Evolutionary conservation across 2,797 vertebrate species (phyloP).

Genomic region (Gymnothorax reevesii): DNA sequence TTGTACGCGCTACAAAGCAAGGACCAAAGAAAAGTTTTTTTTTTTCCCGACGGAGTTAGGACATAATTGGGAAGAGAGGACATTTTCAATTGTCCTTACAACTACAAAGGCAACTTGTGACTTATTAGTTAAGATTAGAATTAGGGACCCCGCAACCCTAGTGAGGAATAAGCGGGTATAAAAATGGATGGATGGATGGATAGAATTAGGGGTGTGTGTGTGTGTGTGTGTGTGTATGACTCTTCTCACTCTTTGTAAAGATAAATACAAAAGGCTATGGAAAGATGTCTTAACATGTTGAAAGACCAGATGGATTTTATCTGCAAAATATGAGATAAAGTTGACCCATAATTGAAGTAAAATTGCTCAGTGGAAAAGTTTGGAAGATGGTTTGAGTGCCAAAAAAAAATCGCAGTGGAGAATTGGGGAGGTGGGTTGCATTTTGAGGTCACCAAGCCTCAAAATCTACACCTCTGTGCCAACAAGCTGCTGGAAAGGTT

Average conservation of each 20-base stretch:
- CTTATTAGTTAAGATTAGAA: no score
- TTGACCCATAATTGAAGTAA: neutral
- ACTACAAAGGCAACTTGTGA: no score
- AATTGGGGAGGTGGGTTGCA: neutral
- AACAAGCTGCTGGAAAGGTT: neutral
- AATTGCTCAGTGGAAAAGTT: neutral
- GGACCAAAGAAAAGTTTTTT: no score
- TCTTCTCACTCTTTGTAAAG: neutral
- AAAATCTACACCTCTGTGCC: neutral
- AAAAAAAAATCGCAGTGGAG: neutral
- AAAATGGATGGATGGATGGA: no score
- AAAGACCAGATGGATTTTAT: neutral
- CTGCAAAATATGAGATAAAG: neutral
- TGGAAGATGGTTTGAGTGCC: neutral
- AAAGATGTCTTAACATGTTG: neutral
- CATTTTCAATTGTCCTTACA: no score
- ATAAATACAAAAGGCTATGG: neutral
- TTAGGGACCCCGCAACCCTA: no score
- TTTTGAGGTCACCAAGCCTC: neutral
- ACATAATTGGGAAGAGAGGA: no score
- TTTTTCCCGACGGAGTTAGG: no score
- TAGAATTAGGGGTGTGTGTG: no score
- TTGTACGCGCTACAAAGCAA: no score
- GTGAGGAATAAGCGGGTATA: no score
- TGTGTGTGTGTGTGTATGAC: neutral